These are phyloP conservation scores for Dioctria linearis DNA, from an alignment of 2,888 invertebrate species.

Conservation along the genomic window DNA sequence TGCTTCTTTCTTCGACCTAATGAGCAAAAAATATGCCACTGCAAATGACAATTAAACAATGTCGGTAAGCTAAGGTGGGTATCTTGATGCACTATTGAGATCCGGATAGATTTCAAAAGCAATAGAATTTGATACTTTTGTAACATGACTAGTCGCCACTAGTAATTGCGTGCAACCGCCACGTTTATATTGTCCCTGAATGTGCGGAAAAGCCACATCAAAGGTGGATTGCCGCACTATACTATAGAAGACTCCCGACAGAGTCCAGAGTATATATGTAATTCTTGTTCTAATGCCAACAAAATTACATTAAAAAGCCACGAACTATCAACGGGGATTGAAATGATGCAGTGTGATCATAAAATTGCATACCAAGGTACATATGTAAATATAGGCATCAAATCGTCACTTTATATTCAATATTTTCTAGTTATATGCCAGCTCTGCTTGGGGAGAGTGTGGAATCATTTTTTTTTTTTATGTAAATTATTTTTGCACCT, in stretches of 20 bases:
- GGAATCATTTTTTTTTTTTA: too few relatives aligned
- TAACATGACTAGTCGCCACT: conserved; percentile 59
- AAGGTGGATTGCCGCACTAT: conserved; percentile 10
- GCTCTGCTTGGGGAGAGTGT: too few relatives aligned
- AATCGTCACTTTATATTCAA: not conserved
- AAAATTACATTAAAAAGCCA: conserved; percentile 44
- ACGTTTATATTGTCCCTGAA: conserved; percentile 51
- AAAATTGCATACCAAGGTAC: conserved; percentile 2
- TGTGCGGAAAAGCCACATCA: conserved; percentile 39
- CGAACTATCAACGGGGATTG: conserved; percentile 42
- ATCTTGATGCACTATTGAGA: conserved; percentile 24
- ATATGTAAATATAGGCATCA: not conserved
- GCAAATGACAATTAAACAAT: conserved; percentile 7
- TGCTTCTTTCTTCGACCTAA: conserved; percentile 33
- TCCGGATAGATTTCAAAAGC: conserved; percentile 47
- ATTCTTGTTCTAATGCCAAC: conserved; percentile 48
- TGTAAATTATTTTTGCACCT: too few relatives aligned
- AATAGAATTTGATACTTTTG: conserved; percentile 57
- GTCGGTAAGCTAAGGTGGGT: not conserved
- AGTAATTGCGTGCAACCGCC: conserved; percentile 58
- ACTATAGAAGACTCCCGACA: not conserved
- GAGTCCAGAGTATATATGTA: not conserved
- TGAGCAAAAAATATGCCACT: conserved; percentile 32
- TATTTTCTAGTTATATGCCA: not conserved
- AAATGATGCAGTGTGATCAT: conserved; percentile 34